Evolutionary conservation across 1,140 invertebrate species (phyloP).

Genomic region (Bombus impatiens): DNA sequence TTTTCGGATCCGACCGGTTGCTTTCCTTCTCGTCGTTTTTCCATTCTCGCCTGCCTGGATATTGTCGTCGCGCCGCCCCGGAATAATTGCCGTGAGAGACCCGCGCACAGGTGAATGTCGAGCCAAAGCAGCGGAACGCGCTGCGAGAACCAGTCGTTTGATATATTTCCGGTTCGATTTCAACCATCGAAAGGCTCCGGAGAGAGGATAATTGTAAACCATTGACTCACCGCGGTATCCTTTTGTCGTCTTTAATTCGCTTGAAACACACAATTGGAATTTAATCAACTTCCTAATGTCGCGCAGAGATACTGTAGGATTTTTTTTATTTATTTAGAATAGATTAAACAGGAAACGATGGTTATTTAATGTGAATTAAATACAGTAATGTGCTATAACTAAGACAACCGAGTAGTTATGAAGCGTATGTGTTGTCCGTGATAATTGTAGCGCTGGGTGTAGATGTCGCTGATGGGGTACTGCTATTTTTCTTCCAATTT

Average conservation of each 20-base stretch:
- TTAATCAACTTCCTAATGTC: neutral
- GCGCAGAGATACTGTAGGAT: neutral
- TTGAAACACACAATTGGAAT: neutral
- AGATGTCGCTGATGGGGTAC: too few relatives aligned
- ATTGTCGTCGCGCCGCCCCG: constrained; percentile 19
- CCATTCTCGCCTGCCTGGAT: neutral
- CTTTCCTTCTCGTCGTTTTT: neutral
- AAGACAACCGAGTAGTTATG: too few relatives aligned
- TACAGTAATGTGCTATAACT: too few relatives aligned
- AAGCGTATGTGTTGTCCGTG: too few relatives aligned
- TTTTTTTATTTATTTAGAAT: too few relatives aligned
- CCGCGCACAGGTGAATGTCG: neutral
- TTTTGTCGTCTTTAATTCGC: neutral
- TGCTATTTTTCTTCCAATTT: too few relatives aligned
- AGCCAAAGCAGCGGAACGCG: neutral
- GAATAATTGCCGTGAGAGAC: constrained; percentile 21
- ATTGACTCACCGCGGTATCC: neutral
- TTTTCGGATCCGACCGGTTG: neutral
- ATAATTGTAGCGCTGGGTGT: too few relatives aligned
- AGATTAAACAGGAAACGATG: too few relatives aligned
- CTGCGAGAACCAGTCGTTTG: neutral
- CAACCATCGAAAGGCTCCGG: neutral
- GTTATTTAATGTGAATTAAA: too few relatives aligned
- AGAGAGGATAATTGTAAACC: neutral
- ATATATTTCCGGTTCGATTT: neutral